These are phyloP conservation scores for Lasioglossum baleicum DNA, from an alignment of 1,140 invertebrate genomes.

Conservation along the genomic window DNA sequence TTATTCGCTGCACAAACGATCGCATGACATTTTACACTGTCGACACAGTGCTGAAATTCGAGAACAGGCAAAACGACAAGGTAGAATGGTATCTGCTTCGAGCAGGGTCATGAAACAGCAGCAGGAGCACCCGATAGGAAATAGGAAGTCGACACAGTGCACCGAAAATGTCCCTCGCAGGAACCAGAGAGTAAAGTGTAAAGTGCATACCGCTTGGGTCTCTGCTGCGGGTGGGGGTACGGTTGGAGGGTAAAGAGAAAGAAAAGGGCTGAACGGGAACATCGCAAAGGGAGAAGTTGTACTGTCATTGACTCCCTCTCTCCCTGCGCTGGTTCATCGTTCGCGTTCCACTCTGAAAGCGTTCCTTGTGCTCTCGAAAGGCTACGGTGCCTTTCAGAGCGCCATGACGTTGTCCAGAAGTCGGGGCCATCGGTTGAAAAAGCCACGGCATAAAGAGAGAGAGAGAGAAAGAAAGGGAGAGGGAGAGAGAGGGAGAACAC, in stretches of 20 bases:
- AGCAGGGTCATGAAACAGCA: no score
- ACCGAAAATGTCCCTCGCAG: background rate
- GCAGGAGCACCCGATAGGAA: background rate
- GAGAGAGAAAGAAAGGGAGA: no score
- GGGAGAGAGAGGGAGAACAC: background rate
- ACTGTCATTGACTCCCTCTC: slow-evolving; percentile 41
- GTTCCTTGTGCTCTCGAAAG: slow-evolving; percentile 44
- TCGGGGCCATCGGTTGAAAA: background rate
- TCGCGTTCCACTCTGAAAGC: slow-evolving; percentile 45
- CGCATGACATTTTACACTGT: no score
- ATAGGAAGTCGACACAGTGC: background rate
- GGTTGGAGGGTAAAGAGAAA: background rate
- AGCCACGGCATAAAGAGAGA: background rate
- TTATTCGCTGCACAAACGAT: no score
- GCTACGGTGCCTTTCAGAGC: slow-evolving; percentile 25
- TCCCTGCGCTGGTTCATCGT: slow-evolving; percentile 6
- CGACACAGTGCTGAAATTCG: no score
- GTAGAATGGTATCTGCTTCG: no score
- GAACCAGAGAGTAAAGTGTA: slow-evolving; percentile 5
- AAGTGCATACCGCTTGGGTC: slow-evolving; percentile 5
- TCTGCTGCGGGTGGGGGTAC: background rate
- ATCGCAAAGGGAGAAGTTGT: slow-evolving; percentile 26
- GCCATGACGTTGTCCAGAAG: slow-evolving; percentile 33
- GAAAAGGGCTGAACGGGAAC: background rate
- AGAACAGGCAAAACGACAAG: no score